Percentiles rank a stretch among this genome's conserved stretches.
phyloP scores from a whole-genome alignment of 1,140 invertebrate genomes.

The Aphelenchoides avenae region DNA sequence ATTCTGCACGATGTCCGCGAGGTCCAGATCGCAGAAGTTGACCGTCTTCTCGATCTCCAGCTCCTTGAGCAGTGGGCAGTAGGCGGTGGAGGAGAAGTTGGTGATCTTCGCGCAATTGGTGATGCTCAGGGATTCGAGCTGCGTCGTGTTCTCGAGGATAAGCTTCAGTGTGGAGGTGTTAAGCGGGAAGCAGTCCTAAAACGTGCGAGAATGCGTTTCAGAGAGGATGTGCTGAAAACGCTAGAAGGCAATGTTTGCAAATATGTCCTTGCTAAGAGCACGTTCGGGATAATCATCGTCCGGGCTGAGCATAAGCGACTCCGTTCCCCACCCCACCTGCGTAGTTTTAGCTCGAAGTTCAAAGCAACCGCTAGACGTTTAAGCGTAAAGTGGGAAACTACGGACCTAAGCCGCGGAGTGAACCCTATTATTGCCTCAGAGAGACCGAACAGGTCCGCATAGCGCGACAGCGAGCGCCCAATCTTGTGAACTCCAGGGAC shows the following conservation, averaged over 20 bases:
- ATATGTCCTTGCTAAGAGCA: neutral
- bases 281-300: neutral
- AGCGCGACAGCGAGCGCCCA: too few relatives aligned
- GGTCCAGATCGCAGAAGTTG: conserved; percentile 18
- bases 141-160: conserved; percentile 11
- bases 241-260: neutral
- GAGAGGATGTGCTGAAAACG: neutral
- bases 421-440: too few relatives aligned
- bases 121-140: conserved; percentile 18
- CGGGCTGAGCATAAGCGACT: neutral
- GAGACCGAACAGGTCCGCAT: too few relatives aligned
- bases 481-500: too few relatives aligned
- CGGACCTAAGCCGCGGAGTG: too few relatives aligned
- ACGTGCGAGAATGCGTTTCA: neutral
- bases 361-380: neutral
- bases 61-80: neutral
- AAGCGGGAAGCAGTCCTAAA: conserved; percentile 23
- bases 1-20: conserved; percentile 12
- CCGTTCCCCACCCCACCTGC: neutral
- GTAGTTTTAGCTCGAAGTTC: conserved; percentile 1
- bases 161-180: conserved; percentile 6
- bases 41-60: conserved; percentile 19
- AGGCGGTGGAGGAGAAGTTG: conserved; percentile 12
- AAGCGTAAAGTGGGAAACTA: too few relatives aligned
- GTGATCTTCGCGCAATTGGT: conserved; percentile 23